Conservation (phyloP, 2,113 vertebrate species). For the Clinocottus analis region DNA sequence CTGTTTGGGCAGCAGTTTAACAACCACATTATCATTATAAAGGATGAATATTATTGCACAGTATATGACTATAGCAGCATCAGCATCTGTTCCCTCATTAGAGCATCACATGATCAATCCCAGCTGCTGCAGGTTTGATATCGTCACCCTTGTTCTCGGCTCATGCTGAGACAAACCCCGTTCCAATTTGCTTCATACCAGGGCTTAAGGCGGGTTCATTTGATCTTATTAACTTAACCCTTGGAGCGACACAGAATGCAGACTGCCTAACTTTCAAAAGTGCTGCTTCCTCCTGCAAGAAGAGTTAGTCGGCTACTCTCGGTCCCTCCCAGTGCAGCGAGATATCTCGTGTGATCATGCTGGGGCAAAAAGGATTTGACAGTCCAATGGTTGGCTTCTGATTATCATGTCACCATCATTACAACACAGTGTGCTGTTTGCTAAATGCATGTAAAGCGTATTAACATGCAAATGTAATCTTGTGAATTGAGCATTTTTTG, state of each 20-base stretch:
- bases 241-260: background rate
- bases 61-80: background rate
- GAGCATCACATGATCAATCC: background rate
- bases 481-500: background rate
- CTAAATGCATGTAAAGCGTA: background rate
- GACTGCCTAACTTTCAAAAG: background rate
- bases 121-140: background rate
- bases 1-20: background rate
- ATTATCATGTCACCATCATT: background rate
- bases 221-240: constrained; percentile 2
- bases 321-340: background rate
- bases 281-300: background rate
- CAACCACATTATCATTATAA: background rate
- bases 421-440: background rate
- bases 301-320: constrained; percentile 1
- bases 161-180: constrained; percentile 3
- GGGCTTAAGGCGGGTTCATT: background rate
- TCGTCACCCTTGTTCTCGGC: background rate
- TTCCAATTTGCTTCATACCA: constrained; percentile 31
- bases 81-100: background rate
- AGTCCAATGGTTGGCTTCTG: background rate
- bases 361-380: background rate
- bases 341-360: background rate
- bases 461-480: background rate
- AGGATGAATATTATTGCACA: constrained; percentile 14